phyloP scores from a whole-genome alignment of 2,888 invertebrate species.

The Galerucella nymphaeae region DNA sequence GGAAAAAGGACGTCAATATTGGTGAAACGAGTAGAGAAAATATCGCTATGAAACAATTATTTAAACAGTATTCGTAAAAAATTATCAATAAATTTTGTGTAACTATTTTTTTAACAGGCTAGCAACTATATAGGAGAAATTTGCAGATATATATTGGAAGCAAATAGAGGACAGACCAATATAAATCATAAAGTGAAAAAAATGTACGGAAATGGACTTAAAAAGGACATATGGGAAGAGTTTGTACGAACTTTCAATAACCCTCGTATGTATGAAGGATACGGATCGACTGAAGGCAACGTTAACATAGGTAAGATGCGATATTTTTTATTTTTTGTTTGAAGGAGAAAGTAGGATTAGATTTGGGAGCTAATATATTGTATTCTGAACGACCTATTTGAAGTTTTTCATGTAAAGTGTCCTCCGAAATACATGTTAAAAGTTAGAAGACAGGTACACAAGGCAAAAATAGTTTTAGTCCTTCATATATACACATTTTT shows the following conservation, averaged over 20 bases:
- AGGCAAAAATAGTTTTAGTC: too few species aligned
- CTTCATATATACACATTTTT: too few species aligned
- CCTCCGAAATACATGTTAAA: too few species aligned
- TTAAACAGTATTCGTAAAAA: too few species aligned
- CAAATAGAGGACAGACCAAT: constrained; percentile 73
- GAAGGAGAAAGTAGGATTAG: background rate
- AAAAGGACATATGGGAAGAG: constrained; percentile 92
- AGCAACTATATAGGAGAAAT: constrained; percentile 93
- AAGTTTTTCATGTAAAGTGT: too few species aligned
- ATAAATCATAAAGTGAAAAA: constrained; percentile 78
- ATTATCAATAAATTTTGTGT: background rate
- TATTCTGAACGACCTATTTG: too few species aligned
- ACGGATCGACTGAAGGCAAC: constrained; percentile 98
- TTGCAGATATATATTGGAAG: constrained; percentile 84
- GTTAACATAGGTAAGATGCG: constrained; percentile 80
- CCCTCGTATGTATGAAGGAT: constrained; percentile 84
- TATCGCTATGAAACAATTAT: too few species aligned
- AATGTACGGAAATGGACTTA: constrained; percentile 94
- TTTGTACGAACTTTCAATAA: constrained; percentile 80
- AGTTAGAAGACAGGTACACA: too few species aligned
- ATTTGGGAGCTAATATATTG: background rate
- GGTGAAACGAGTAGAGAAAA: too few species aligned
- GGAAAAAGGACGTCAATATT: too few species aligned
- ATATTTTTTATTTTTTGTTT: background rate
- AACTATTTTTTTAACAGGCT: constrained; percentile 67